Percentiles rank a stretch among this genome's conserved stretches.
Evolutionary conservation across 1,140 invertebrate species (phyloP).

Genomic region (Vollenhovia emeryi): DNA sequence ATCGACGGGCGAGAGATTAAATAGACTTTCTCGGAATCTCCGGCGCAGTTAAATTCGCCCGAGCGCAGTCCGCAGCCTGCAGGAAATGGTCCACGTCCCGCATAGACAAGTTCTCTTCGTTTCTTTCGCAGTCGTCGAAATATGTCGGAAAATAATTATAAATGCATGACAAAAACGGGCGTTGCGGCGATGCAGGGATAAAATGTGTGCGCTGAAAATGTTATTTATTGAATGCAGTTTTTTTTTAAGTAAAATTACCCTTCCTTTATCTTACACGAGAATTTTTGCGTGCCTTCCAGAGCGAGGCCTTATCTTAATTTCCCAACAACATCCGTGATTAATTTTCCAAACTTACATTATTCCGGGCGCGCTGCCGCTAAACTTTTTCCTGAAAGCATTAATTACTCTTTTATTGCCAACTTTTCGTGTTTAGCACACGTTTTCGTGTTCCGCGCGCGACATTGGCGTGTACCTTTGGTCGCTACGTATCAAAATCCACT

Average conservation of each 20-base stretch:
- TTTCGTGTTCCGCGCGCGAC: neutral
- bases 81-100: conserved; percentile 35
- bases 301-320: conserved; percentile 34
- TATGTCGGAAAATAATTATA: neutral
- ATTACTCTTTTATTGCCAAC: conserved; percentile 1
- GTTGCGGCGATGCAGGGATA: too few relatives aligned
- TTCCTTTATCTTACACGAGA: neutral
- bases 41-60: conserved; percentile 61
- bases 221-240: neutral
- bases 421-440: conserved; percentile 7
- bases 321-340: conserved; percentile 45
- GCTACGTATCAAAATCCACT: conserved; percentile 16
- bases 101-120: conserved; percentile 9
- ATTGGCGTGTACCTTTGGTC: conserved; percentile 8
- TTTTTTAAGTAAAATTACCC: conserved; percentile 3
- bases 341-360: conserved; percentile 40
- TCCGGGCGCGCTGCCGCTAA: neutral
- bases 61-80: conserved; percentile 36
- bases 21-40: conserved; percentile 69
- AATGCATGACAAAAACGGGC: neutral
- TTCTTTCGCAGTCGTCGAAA: too few relatives aligned
- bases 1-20: conserved; percentile 70
- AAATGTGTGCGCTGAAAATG: neutral
- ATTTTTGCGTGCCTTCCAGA: neutral
- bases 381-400: conserved; percentile 35